phyloP scores from a whole-genome alignment of 2,113 vertebrate species.

The Pao palembangensis region DNA sequence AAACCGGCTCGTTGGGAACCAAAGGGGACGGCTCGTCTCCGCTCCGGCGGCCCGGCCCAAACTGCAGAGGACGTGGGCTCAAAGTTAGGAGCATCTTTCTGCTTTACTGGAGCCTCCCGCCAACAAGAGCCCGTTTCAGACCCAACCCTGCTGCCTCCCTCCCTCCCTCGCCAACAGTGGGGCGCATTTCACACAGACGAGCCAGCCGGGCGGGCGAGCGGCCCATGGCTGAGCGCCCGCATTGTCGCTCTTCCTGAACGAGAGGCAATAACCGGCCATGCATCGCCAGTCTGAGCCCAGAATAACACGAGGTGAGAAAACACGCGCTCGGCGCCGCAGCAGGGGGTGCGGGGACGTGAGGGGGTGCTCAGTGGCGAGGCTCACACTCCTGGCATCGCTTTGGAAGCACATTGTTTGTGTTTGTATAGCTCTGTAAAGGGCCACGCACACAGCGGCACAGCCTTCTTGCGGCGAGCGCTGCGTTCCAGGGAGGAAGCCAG shows the following conservation, averaged over 20 bases:
- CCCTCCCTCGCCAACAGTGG: conserved; percentile 1
- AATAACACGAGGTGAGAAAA: conserved; percentile 65
- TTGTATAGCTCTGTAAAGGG: background rate
- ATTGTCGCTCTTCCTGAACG: conserved; percentile 55
- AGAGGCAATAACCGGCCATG: conserved; percentile 50
- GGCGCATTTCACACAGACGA: conserved; percentile 37
- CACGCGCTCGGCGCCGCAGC: conserved; percentile 20
- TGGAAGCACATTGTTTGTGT: background rate
- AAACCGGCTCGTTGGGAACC: conserved; percentile 13
- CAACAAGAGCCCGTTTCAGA: background rate
- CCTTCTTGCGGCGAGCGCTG: background rate
- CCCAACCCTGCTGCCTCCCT: conserved; percentile 7
- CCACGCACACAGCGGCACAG: background rate
- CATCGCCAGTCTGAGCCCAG: conserved; percentile 47
- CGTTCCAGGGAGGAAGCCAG: conserved; percentile 8
- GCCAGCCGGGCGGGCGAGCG: conserved; percentile 26
- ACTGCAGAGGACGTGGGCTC: conserved; percentile 13
- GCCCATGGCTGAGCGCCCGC: conserved; percentile 29
- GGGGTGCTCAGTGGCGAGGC: conserved; percentile 53
- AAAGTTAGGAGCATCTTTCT: conserved; percentile 21
- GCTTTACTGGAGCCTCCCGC: background rate
- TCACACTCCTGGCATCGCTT: conserved; percentile 42
- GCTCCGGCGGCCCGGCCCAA: conserved; percentile 26
- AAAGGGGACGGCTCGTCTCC: background rate
- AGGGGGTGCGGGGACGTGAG: conserved; percentile 28